phyloP scores from a whole-genome alignment of 2,888 invertebrate genomes.

The Ashinkailepas kermadecensis region DNA sequence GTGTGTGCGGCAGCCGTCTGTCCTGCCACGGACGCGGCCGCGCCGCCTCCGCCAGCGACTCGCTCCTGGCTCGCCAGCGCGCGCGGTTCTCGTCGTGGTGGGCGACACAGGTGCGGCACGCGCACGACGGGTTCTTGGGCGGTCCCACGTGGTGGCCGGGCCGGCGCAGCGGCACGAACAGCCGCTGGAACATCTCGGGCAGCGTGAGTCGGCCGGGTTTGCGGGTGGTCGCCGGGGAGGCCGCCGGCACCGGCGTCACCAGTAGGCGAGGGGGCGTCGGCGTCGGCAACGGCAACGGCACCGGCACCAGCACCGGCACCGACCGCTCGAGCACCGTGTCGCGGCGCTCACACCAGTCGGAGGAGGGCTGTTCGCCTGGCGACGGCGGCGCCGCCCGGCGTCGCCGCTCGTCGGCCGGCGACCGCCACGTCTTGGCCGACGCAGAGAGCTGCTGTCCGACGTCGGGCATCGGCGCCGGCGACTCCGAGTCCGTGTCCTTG shows the following conservation, averaged over 20 bases:
- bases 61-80: not conserved
- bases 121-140: conserved; percentile 33
- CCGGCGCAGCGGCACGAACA: conserved; percentile 28
- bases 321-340: not conserved
- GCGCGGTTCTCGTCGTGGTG: not conserved
- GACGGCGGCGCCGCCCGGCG: not conserved
- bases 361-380: not conserved
- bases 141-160: conserved; percentile 33
- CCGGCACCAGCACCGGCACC: conserved; percentile 7
- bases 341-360: not conserved
- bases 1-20: not conserved
- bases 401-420: not conserved
- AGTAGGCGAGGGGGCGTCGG: not conserved
- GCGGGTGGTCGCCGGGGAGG: not conserved
- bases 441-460: not conserved
- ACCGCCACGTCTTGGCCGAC: conserved; percentile 22
- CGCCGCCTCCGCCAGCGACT: not conserved
- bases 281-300: not conserved
- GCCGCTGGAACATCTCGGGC: conserved; percentile 31
- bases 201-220: not conserved
- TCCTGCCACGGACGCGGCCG: not conserved
- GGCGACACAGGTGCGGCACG: conserved; percentile 29
- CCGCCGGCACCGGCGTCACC: not conserved
- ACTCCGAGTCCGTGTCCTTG: not conserved
- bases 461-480: not conserved